Percentiles rank a stretch among this genome's conserved stretches.
These are phyloP conservation scores for Emydoidea blandingii DNA, from an alignment of 2,797 vertebrate species.

Conservation along the genomic window DNA sequence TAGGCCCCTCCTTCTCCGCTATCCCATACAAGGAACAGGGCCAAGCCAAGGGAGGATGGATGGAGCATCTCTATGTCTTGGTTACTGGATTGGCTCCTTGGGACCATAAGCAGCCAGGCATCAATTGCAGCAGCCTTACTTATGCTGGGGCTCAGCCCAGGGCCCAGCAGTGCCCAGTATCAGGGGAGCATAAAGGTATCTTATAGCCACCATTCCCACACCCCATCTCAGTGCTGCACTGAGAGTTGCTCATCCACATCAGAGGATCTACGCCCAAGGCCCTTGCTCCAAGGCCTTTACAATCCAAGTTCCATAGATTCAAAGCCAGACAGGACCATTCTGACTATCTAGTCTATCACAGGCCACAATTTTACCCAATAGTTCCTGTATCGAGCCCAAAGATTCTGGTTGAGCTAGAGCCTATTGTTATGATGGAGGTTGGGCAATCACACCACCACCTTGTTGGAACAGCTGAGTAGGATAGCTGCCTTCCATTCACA, in stretches of 20 bases:
- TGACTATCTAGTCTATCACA: neutral
- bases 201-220: neutral
- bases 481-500: neutral
- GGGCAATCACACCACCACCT: neutral
- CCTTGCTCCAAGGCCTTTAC: neutral
- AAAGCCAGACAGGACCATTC: neutral
- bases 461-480: neutral
- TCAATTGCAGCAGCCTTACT: neutral
- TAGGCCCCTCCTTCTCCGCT: accelerated
- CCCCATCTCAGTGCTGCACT: neutral
- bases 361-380: neutral
- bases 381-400: neutral
- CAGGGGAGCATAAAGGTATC: neutral
- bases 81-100: neutral
- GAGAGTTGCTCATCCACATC: neutral
- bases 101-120: neutral
- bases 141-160: neutral
- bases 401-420: neutral
- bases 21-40: neutral
- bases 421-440: neutral
- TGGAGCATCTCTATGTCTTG: neutral
- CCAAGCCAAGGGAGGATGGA: accelerated
- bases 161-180: neutral
- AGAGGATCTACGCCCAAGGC: neutral
- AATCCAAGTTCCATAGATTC: neutral